These are phyloP conservation scores for Ochropleura leucogaster DNA, from an alignment of 2,888 invertebrate species.

Conservation along the genomic window DNA sequence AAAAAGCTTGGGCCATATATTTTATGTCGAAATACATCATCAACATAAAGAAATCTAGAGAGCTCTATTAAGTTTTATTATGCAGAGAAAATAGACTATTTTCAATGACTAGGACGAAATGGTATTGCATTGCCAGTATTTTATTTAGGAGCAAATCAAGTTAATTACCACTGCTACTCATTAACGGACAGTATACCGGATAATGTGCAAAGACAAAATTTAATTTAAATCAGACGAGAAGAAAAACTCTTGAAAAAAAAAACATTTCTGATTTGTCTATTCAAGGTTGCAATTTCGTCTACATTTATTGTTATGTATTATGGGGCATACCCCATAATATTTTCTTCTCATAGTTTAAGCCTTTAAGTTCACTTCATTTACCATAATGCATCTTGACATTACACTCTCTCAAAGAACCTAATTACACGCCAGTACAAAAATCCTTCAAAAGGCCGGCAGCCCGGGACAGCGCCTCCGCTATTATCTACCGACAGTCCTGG, in stretches of 20 bases:
- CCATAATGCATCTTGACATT: slow-evolving; percentile 11
- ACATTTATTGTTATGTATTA: not conserved
- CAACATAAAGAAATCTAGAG: slow-evolving; percentile 43
- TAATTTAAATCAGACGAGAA: slow-evolving; percentile 15
- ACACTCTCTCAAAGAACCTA: slow-evolving; percentile 42
- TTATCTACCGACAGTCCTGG: slow-evolving; percentile 66
- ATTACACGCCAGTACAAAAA: slow-evolving; percentile 51
- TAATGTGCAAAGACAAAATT: slow-evolving; percentile 1
- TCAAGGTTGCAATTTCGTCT: not conserved
- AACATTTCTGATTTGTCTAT: not conserved
- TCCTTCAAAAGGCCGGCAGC: slow-evolving; percentile 42
- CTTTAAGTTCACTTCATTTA: slow-evolving; percentile 1
- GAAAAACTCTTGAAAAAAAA: slow-evolving; percentile 9
- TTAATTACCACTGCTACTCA: slow-evolving; percentile 21
- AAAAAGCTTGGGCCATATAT: slow-evolving; percentile 45
- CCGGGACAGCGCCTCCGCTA: slow-evolving; percentile 64
- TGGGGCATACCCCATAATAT: not conserved
- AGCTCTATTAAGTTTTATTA: slow-evolving; percentile 46
- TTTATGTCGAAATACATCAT: slow-evolving; percentile 42
- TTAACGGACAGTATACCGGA: not conserved
- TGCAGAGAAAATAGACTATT: slow-evolving; percentile 31
- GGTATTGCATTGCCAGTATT: slow-evolving; percentile 14
- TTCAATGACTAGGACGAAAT: slow-evolving; percentile 33
- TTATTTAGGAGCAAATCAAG: slow-evolving; percentile 17
- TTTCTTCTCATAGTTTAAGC: slow-evolving; percentile 4